Base-by-base conservation (phyloP, 92 coral and sea anemone genomes). In the Parazoanthus atlanticus region DNA sequence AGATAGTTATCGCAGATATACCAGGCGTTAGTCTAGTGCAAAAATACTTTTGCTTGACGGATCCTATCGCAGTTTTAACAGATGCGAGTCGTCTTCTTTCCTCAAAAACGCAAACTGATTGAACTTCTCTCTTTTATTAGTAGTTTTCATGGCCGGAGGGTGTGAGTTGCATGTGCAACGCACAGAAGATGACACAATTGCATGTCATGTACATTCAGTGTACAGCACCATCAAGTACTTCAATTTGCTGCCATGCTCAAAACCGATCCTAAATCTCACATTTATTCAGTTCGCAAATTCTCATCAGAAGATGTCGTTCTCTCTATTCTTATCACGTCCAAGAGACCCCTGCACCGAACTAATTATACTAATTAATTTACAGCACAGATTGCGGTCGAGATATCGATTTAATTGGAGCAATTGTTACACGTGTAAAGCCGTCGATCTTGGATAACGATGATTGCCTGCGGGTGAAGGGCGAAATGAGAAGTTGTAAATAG, bases 401-500 rank as follows among this genome's bases (percentile, higher is more conserved):
- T 75, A 75, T 75, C 79, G 79, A 3, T 75, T 33, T 75, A 75
- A 75, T 75, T 75, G 79, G 79, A 0, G 79, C 41, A 36, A 75
- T 75, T 75, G 79, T 25, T 21, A 6, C 79, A 75, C 49, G 79
- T 75, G 49, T 36, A 32, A 23, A 34, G 43, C 78, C 23, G 41
- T 16, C 43, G 66, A 32, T 33, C 8, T 40, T 74, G 43, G 78
- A 75, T 41, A 36, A 41, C n/a, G 29, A 32, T 25, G 79, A 21
- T 21, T 8, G 79, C 79, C 79, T 36, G 26, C 15, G 79, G 79
- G 40, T 5, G 26, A 21, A 75, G 69, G 43, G 31, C 46, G 49
- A 75, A 74, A 75, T 75, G 79, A 75, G 79, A 75, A 75, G 49
- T 34, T 36, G 79, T 75, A 75, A 75, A 75, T 75, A 19, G 79